Percentiles rank a stretch among this genome's conserved stretches.
Evolutionary conservation across 2,888 invertebrate species (phyloP).

Genomic region (Eubasilissa splendida): DNA sequence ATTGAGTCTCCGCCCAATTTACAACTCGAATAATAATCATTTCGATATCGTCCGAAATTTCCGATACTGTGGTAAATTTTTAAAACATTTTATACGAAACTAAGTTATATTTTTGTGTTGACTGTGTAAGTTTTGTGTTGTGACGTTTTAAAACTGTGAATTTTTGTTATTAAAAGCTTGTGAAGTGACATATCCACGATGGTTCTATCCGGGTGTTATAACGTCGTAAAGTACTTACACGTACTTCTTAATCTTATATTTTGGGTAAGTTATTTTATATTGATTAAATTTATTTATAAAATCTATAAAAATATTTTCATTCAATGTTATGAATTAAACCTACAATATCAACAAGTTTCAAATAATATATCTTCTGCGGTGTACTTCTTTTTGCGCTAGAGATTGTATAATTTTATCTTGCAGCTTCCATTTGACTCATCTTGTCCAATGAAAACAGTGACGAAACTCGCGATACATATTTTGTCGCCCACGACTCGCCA

Average conservation of each 20-base stretch:
- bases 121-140: conserved; percentile 49
- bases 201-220: conserved; percentile 81
- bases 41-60: not conserved
- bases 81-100: not conserved
- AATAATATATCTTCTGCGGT: too few relatives aligned
- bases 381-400: not conserved
- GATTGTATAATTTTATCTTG: too few relatives aligned
- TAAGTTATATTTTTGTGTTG: conserved; percentile 10
- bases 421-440: too few relatives aligned
- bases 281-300: too few relatives aligned
- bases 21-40: not conserved
- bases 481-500: not conserved
- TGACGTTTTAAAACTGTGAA: conserved; percentile 47
- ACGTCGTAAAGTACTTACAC: conserved; percentile 80
- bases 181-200: conserved; percentile 64
- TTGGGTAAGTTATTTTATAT: conserved; percentile 75
- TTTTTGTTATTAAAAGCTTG: conserved; percentile 32
- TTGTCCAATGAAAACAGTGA: not conserved
- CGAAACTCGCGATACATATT: not conserved
- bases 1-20: conserved; percentile 17
- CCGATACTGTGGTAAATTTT: conserved; percentile 13
- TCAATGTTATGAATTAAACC: too few relatives aligned
- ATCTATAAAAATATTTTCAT: too few relatives aligned
- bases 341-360: too few relatives aligned
- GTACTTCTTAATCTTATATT: conserved; percentile 82